Percentiles rank a stretch among this genome's conserved stretches.
These are phyloP conservation scores for Cheirogaleus medius DNA, from an alignment of 2,113 vertebrate genomes.

Conservation along the genomic window DNA sequence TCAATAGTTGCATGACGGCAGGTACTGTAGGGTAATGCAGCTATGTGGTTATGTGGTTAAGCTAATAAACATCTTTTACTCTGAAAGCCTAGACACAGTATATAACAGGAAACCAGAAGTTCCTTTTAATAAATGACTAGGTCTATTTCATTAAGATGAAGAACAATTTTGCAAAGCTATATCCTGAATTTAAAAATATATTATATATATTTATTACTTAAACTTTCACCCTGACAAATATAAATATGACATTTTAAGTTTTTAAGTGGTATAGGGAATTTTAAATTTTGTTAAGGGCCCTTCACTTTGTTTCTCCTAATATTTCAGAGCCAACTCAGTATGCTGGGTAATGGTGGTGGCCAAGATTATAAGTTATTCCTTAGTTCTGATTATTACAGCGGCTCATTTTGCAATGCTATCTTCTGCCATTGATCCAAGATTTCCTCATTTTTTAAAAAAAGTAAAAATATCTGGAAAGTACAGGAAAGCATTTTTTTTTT, in stretches of 20 bases:
- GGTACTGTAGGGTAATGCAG: not conserved
- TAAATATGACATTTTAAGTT: not conserved
- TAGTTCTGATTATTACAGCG: not conserved
- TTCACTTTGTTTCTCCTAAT: not conserved
- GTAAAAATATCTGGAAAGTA: slow-evolving; percentile 48
- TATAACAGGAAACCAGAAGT: not conserved
- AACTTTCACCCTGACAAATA: not conserved
- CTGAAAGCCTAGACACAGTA: not conserved
- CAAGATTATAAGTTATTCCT: not conserved
- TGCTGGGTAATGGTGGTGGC: not conserved
- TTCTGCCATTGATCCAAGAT: slow-evolving; percentile 8
- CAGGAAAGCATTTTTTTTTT: slow-evolving; percentile 68
- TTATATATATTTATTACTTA: not conserved
- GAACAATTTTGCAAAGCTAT: not conserved
- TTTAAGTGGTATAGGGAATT: not conserved
- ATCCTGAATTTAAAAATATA: not conserved
- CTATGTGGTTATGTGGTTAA: not conserved
- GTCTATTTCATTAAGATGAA: not conserved
- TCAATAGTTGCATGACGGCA: not conserved
- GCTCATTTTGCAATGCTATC: not conserved
- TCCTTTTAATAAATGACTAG: slow-evolving; percentile 1
- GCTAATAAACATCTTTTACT: not conserved
- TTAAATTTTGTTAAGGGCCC: not conserved
- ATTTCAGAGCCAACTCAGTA: not conserved
- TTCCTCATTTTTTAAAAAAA: not conserved